Percentiles rank a stretch among this genome's conserved stretches.
Evolutionary conservation across 2,888 invertebrate species (phyloP).

Genomic region (Drosophila pseudotalamancana): DNA sequence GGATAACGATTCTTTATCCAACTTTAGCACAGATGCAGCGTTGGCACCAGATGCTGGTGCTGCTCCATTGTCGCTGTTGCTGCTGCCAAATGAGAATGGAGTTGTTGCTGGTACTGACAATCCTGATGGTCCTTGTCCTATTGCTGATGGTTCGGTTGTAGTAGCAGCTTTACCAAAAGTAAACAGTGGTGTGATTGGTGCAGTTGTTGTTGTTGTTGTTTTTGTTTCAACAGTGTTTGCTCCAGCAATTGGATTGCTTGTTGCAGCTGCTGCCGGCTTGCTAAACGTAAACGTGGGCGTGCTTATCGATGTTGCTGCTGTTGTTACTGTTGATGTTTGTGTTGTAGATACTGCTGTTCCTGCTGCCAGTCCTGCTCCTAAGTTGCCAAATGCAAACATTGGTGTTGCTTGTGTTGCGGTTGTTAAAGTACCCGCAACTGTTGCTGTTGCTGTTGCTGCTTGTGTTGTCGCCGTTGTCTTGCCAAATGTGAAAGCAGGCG

Average conservation of each 20-base stretch:
- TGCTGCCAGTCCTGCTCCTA: neutral
- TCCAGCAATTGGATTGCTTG: neutral
- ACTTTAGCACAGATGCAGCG: constrained; percentile 1
- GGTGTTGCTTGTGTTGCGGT: constrained; percentile 17
- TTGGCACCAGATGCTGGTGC: neutral
- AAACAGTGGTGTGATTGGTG: constrained; percentile 12
- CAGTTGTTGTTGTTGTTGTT: constrained; percentile 2
- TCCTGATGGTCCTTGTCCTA: neutral
- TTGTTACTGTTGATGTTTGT: neutral
- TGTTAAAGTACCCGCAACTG: neutral
- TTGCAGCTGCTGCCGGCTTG: constrained; percentile 1
- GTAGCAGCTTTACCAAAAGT: constrained; percentile 23
- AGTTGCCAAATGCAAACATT: constrained; percentile 28
- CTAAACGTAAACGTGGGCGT: constrained; percentile 10
- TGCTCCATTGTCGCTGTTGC: neutral
- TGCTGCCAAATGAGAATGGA: constrained; percentile 1
- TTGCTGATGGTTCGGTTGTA: constrained; percentile 7
- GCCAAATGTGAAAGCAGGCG: constrained; percentile 15
- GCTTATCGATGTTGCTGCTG: neutral
- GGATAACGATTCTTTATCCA: constrained; percentile 4
- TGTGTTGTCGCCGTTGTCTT: constrained; percentile 10
- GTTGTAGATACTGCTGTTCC: neutral
- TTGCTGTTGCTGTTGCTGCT: neutral
- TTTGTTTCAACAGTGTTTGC: no score
- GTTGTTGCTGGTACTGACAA: neutral